phyloP scores from a whole-genome alignment of 2,797 vertebrate species.

The Rousettus madagascariensis region DNA sequence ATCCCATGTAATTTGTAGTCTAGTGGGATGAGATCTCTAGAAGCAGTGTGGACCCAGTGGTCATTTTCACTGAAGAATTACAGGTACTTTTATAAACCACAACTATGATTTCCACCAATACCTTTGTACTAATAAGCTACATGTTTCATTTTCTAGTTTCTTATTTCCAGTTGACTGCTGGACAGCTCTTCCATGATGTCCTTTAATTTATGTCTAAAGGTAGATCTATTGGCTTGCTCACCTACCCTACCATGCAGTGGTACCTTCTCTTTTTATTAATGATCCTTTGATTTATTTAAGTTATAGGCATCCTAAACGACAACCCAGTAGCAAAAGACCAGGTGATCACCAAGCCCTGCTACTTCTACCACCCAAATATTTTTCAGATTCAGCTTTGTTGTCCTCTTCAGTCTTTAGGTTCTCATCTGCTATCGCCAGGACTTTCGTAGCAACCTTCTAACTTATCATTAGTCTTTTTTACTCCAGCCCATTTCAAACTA shows the following conservation, averaged over 20 bases:
- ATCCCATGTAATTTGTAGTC: neutral
- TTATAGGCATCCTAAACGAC: neutral
- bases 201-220: neutral
- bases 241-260: neutral
- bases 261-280: neutral
- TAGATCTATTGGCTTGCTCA: neutral
- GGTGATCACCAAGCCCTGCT: neutral
- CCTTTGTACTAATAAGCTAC: neutral
- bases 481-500: neutral
- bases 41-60: neutral
- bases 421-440: neutral
- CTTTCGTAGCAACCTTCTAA: neutral
- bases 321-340: neutral
- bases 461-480: neutral
- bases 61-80: neutral
- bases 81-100: neutral
- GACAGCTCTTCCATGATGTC: neutral
- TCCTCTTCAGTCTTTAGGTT: neutral
- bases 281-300: neutral
- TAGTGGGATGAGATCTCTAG: neutral
- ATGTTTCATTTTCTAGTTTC: neutral
- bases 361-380: neutral
- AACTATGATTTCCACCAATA: neutral
- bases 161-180: neutral
- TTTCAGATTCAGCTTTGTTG: neutral